Evolutionary conservation across 2,888 invertebrate species (phyloP), one percentile per base, ranked within the genome.

Genomic region (Caenorhabditis virilis): DNA sequence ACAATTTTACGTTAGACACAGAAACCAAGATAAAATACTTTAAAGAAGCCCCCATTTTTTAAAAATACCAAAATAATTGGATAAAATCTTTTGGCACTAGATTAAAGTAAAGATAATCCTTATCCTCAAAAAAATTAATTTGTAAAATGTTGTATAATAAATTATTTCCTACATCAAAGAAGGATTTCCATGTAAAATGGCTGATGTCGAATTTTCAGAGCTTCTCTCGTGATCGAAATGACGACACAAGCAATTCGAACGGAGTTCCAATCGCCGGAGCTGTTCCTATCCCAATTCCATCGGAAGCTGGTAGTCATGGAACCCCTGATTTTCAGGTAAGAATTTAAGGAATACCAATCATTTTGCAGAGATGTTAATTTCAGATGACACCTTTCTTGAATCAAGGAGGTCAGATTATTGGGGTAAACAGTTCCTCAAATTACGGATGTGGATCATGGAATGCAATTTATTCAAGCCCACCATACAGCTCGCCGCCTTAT

Each of bases 361-460:
- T n/a, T n/a, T n/a, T n/a, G n/a, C n/a, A n/a, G 25, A 22, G 6
- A 25, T 23, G 9, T 5, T 9, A 11, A 33, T 30, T 48, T 41
- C 60, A 71, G 49, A 64, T 68, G 60, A 71, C 71, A 16, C 67
- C 66, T 27, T 72, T 63, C 43, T 35, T 72, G n/a, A 54, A 56
- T 18, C 72, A 69, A 61, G 72, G 72, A 27, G 72, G 72, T 4
- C 53, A 54, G 23, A 39, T 65, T 38, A 58, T 72, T 20, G 63
- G 66, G n/a, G 65, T 62, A 27, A 38, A 52, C 15, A 59, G 67
- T 0, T 75, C 70, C 20, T 69, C 70, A 16, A 72, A 75, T 1
- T 78, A 72, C 48, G 69, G 71, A n/a, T 77, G 62, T 49, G 70
- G 66, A 5, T 47, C 47, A n/a, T 47, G 47, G 57, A 47, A 53